Evolutionary conservation across 1,140 invertebrate species (phyloP), one percentile per base, ranked within the genome.

Genomic region (Drosophila kepulauana): DNA sequence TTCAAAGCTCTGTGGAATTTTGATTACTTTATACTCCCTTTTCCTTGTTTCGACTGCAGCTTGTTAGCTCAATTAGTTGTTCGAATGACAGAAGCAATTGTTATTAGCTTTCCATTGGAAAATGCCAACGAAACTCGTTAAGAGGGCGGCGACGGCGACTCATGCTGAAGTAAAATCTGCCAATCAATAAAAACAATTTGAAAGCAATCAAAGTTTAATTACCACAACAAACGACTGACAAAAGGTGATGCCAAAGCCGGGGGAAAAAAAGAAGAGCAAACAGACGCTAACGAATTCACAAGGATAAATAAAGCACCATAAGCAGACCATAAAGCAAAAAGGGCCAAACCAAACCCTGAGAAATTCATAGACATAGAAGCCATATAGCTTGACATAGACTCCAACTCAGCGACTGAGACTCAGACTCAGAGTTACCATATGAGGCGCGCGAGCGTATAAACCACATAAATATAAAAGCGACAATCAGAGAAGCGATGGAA

Each of bases 161-260:
- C n/a, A 43, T 57, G 46, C 7, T 10, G 15, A 52, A 73, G 57
- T 69, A 61, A 66, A 67, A 65, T 66, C 65, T 71, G 78, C 75
- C 85, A 89, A 88, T 88, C 85, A 88, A 88, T 88, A 85, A 79
- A 88, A 88, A 87, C 85, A 88, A 88, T 88, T 88, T 79, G 72
- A 85, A 88, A 81, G 51, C 81, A 89, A 88, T 88, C 85, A 88
- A 88, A 89, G 85, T 89, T 88, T 88, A 88, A 88, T 88, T 88
- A 88, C 81, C 85, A 80, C 81, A 88, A 84, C 84, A 75, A 89
- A 64, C 70, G 67, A 69, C 49, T 66, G 76, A 70, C 70, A 69
- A 73, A 75, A 85, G 72, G 63, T 75, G 69, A 70, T 75, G 67
- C 45, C 56, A 78, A 70, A 16, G 45, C 43, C 6, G 8, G 10